A percentile compares a stretch with the other conserved stretches of the same genome.
Conservation (phyloP, 2,113 vertebrate species). For the Sander lucioperca region DNA sequence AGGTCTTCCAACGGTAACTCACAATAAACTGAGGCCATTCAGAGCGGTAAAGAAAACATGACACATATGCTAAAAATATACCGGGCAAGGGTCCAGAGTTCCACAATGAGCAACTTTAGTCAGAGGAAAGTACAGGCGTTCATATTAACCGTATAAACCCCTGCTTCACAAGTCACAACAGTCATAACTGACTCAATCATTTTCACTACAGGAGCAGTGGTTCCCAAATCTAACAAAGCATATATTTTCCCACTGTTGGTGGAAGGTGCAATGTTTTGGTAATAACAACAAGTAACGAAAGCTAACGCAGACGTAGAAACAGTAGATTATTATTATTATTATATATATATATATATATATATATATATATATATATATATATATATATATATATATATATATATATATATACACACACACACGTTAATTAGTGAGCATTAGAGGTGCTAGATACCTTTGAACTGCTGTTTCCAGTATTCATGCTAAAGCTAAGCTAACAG, state of each 20-base stretch:
- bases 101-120: slow-evolving; percentile 64
- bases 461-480: background rate
- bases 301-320: background rate
- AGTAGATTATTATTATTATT: too few relatives aligned
- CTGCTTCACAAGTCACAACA: slow-evolving; percentile 10
- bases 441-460: too few relatives aligned
- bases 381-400: too few relatives aligned
- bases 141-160: slow-evolving; percentile 38
- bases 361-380: too few relatives aligned
- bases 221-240: background rate
- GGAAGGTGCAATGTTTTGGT: background rate
- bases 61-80: slow-evolving; percentile 76
- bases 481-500: too few relatives aligned
- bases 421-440: too few relatives aligned
- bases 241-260: background rate
- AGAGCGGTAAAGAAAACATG: slow-evolving; percentile 75
- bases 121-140: slow-evolving; percentile 48
- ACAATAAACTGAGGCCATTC: slow-evolving; percentile 71
- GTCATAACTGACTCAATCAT: background rate
- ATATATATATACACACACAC: too few relatives aligned
- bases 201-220: background rate
- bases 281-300: slow-evolving; percentile 14
- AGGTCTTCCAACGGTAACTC: slow-evolving; percentile 57
- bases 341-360: too few relatives aligned
- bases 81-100: slow-evolving; percentile 59